phyloP scores from a whole-genome alignment of 2,113 vertebrate species.

The Cariama cristata region DNA sequence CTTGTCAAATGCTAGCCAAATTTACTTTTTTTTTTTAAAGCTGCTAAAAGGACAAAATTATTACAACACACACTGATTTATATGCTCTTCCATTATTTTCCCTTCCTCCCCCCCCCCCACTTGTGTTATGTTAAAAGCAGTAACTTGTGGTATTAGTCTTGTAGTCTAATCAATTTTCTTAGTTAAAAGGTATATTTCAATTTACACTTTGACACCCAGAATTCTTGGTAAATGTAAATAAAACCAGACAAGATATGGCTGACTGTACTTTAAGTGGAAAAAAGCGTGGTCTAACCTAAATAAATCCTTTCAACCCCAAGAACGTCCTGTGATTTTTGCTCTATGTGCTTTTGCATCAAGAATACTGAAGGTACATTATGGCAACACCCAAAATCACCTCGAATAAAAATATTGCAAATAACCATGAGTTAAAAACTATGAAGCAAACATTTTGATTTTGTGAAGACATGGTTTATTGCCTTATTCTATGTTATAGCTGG shows the following conservation, averaged over 20 bases:
- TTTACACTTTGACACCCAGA: constrained; percentile 70
- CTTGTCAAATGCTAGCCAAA: constrained; percentile 42
- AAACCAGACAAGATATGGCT: constrained; percentile 49
- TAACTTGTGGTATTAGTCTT: constrained; percentile 48
- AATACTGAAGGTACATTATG: constrained; percentile 78
- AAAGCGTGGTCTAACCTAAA: constrained; percentile 58
- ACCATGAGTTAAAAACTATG: constrained; percentile 63
- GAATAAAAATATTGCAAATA: constrained; percentile 55
- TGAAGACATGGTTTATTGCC: constrained; percentile 77
- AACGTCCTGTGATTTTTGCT: constrained; percentile 58
- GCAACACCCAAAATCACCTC: constrained; percentile 71
- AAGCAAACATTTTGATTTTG: constrained; percentile 64
- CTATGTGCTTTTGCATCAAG: constrained; percentile 67
- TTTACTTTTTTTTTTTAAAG: not conserved
- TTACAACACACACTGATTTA: constrained; percentile 25
- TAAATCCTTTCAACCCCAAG: constrained; percentile 38
- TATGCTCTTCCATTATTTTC: no score
- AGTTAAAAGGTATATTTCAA: constrained; percentile 63
- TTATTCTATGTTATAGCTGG: constrained; percentile 65
- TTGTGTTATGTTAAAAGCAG: constrained; percentile 54
- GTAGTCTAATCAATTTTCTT: constrained; percentile 63
- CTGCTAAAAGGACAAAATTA: constrained; percentile 62
- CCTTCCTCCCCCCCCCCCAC: not conserved
- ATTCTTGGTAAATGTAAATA: constrained; percentile 68
- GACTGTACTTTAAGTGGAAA: constrained; percentile 46